Conservation (phyloP, 2,113 vertebrate species). For the Columbina picui region DNA sequence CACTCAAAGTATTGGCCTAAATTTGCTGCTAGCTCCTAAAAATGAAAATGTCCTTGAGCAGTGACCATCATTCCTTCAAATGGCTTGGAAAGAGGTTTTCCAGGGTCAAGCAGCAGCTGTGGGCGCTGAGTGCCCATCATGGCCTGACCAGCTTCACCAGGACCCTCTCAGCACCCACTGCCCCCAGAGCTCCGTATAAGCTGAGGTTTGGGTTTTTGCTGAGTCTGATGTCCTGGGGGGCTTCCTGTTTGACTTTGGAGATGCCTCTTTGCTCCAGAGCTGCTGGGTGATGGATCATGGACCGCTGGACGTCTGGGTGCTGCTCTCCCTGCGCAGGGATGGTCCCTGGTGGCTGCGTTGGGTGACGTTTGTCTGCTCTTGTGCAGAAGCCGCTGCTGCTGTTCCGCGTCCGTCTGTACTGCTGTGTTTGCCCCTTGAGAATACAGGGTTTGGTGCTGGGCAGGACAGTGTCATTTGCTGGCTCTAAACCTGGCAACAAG, state of each 20-base stretch:
- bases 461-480: fast-evolving
- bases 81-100: background rate
- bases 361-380: background rate
- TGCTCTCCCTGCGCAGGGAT: background rate
- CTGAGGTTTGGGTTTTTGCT: background rate
- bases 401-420: fast-evolving
- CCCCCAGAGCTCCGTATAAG: background rate
- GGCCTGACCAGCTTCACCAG: background rate
- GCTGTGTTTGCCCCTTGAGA: background rate
- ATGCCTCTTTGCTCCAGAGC: background rate
- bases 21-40: background rate
- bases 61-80: background rate
- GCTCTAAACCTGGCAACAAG: background rate
- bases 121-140: background rate
- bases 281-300: fast-evolving
- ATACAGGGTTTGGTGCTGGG: background rate
- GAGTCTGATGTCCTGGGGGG: background rate
- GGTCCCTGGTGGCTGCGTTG: no score
- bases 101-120: background rate
- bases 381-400: background rate
- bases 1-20: background rate
- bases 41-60: background rate
- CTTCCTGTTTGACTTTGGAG: background rate
- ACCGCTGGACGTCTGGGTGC: fast-evolving
- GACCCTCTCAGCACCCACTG: background rate